phyloP scores from a whole-genome alignment of 2,888 invertebrate species.

The Macroteleia sp. region DNA sequence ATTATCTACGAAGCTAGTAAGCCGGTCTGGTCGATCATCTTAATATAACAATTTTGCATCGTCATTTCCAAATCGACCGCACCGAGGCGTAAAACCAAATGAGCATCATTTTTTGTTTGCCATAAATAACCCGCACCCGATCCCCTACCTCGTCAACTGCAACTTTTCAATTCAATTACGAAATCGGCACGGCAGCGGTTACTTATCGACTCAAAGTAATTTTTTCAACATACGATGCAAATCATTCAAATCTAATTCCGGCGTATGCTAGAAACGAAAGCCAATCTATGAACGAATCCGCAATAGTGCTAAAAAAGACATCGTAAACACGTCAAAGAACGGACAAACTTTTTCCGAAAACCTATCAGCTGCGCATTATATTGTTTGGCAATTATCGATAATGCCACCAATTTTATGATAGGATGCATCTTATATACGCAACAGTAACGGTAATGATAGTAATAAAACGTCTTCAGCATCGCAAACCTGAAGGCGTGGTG shows the following conservation, averaged over 20 bases:
- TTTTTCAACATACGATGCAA: slow-evolving; percentile 6
- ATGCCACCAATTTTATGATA: slow-evolving; percentile 61
- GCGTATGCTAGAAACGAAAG: slow-evolving; percentile 40
- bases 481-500: slow-evolving; percentile 59
- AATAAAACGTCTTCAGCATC: slow-evolving; percentile 68
- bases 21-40: slow-evolving; percentile 33
- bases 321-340: slow-evolving; percentile 45
- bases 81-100: slow-evolving; percentile 17
- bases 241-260: slow-evolving; percentile 30
- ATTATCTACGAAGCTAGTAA: slow-evolving; percentile 16
- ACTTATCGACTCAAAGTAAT: slow-evolving; percentile 16
- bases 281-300: slow-evolving; percentile 34
- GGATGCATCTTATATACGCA: slow-evolving; percentile 60
- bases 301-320: slow-evolving; percentile 34
- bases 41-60: slow-evolving; percentile 39
- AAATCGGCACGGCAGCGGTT: slow-evolving; percentile 27
- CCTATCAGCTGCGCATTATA: slow-evolving; percentile 49
- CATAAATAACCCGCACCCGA: slow-evolving; percentile 9
- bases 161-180: slow-evolving; percentile 48
- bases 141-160: slow-evolving; percentile 28
- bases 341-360: slow-evolving; percentile 29
- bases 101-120: slow-evolving; percentile 20
- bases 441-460: slow-evolving; percentile 68
- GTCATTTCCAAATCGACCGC: slow-evolving; percentile 38
- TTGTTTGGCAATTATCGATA: slow-evolving; percentile 67